Percentiles rank a stretch among this genome's conserved stretches.
Conservation (phyloP, 2,113 vertebrate species). For the Melanostigma gelatinosum region DNA sequence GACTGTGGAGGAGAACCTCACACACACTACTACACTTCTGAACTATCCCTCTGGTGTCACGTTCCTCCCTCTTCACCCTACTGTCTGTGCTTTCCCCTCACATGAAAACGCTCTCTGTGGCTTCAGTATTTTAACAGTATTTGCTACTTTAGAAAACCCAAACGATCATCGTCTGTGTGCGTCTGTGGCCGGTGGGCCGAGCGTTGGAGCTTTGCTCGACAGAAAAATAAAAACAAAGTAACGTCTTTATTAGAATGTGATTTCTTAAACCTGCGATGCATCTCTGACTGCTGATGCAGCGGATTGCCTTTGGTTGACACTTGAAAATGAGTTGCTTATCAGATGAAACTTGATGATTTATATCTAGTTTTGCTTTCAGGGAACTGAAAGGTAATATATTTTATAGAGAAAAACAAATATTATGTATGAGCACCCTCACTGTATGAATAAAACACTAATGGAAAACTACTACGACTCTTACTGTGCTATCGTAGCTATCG, state of each 20-base stretch:
- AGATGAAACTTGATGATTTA: slow-evolving; percentile 76
- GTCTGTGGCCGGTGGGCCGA: slow-evolving; percentile 40
- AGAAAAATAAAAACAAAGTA: slow-evolving; percentile 35
- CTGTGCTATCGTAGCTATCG: not conserved
- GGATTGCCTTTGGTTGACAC: slow-evolving; percentile 76
- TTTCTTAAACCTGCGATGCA: slow-evolving; percentile 72
- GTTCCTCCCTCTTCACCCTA: slow-evolving; percentile 26
- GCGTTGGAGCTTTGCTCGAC: slow-evolving; percentile 56
- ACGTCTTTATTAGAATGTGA: slow-evolving; percentile 73
- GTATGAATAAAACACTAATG: slow-evolving; percentile 78
- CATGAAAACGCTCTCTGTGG: slow-evolving; percentile 50
- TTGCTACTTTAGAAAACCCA: slow-evolving; percentile 67
- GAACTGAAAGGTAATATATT: slow-evolving; percentile 82
- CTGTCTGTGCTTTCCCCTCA: slow-evolving; percentile 53
- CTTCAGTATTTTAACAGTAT: slow-evolving; percentile 63
- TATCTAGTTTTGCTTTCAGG: slow-evolving; percentile 81
- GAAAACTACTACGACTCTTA: slow-evolving; percentile 29
- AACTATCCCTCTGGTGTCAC: not conserved
- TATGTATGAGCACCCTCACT: slow-evolving; percentile 76
- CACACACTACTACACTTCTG: not conserved
- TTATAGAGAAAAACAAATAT: slow-evolving; percentile 78
- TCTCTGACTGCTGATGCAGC: slow-evolving; percentile 66
- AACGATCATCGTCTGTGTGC: slow-evolving; percentile 51
- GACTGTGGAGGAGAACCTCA: not conserved
- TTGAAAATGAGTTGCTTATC: slow-evolving; percentile 78